Base-by-base conservation (phyloP, 1,140 invertebrate species). In the Euglossa dilemma region DNA sequence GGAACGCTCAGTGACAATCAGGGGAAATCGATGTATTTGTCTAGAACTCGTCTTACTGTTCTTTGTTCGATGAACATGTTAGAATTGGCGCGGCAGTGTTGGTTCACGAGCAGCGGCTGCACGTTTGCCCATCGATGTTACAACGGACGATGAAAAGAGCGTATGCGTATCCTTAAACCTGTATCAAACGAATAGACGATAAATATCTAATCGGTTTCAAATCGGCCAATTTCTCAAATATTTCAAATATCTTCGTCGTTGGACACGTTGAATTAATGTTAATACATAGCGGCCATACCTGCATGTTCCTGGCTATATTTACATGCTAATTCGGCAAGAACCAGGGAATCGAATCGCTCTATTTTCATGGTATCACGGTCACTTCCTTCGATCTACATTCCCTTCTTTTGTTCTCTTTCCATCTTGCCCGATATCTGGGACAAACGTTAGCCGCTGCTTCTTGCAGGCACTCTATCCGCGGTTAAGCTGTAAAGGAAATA, bases 21-120 rank as follows among this genome's bases (percentile, higher is more conserved):
- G 74, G 84, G 86, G 75, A 78, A 88, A 89, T 88, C 80, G 80
- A 88, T 73, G 64, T 77, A 63, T 64, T 20, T 83, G 57, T 36
- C 36, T 78, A 63, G 25, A 64, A 67, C 18, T 75, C 20, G 57
- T 56, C 57, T 63, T 45, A 47, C 25, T 20, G 54, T 57, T 84
- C n/a, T 78, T 80, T 69, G 64, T 83, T 84, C 72, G 61, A 80
- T 82, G 69, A 36, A 36, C 76, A 67, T 66, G 73, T 89, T 86
- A 88, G 80, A 89, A 89, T 89, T 84, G 82, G 56, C 74, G 78
- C 85, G 88, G 88, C 88, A 89, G 88, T 89, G 88, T 86, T 89
- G 71, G 87, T 89, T 89, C 61, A 84, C 28, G n/a, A 74, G 61
- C 4, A 79, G 74, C 85, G 81, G 83, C 80, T 47, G 72, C 61